Conservation (phyloP, 2,797 vertebrate species). For the Anas bernieri region DNA sequence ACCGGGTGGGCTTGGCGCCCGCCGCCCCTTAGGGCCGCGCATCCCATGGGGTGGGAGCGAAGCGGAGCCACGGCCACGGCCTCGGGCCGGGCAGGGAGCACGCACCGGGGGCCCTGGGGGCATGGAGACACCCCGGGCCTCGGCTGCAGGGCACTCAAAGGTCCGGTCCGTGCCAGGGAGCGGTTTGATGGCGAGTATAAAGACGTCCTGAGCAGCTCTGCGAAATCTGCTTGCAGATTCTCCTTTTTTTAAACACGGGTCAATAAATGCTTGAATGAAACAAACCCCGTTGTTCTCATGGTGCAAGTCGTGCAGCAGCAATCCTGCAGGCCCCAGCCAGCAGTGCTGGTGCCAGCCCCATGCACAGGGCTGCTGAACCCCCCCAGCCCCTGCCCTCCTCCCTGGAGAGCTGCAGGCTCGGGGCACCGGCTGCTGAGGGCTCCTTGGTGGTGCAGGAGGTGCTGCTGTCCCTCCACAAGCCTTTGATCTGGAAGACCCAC, state of each 20-base stretch:
- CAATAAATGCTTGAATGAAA: slow-evolving; percentile 9
- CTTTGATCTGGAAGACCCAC: too few species aligned
- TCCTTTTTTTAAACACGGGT: background rate
- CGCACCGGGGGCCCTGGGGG: background rate
- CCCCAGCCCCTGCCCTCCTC: background rate
- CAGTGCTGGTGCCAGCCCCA: background rate
- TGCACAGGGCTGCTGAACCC: background rate
- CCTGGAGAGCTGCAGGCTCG: accelerated
- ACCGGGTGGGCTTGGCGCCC: slow-evolving; percentile 79
- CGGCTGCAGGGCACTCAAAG: background rate
- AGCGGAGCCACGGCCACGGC: accelerated
- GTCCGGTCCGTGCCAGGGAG: accelerated
- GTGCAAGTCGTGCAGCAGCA: background rate
- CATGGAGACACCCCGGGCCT: background rate
- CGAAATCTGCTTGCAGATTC: background rate
- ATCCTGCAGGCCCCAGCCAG: background rate
- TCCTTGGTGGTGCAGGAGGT: background rate
- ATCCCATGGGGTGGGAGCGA: background rate
- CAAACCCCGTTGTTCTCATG: accelerated
- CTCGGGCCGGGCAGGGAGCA: background rate
- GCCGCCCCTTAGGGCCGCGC: slow-evolving; percentile 30
- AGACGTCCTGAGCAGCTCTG: background rate
- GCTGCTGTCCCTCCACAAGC: background rate
- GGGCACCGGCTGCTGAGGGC: background rate
- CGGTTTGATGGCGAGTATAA: background rate